Evolutionary conservation across 2,113 vertebrate genomes (phyloP), one percentile per base, ranked within the genome.

Genomic region (Calyptommatus sinebrachiatus): DNA sequence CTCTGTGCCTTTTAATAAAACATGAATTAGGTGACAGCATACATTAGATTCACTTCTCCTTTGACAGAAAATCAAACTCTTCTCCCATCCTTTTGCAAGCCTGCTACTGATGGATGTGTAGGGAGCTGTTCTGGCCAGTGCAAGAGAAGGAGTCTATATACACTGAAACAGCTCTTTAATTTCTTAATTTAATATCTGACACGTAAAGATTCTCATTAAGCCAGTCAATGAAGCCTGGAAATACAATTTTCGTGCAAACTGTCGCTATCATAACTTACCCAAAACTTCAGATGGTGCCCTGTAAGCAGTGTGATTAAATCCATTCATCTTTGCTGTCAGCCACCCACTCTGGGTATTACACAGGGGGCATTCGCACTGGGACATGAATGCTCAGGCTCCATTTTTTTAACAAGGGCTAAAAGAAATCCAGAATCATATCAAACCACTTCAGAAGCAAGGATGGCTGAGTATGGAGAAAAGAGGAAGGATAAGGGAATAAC

Each of bases 191-290:
- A 93, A 94, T 95, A 92, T 91, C 88, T 94, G 91, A 94, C 94
- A 94, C 90, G 90, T 94, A 94, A 94, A 95, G 95, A 93, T 96
- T 94, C 93, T 89, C 94, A 96, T 96, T 96, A 96, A 94, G 95
- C 91, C 84, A 91, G 93, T 95, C 95, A 95, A 96, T 96, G 95
- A 95, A 95, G 94, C 96, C 92, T 94, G 89, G 91, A 93, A 86
- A 93, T 93, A 95, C 95, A 94, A 94, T 96, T 95, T 94, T 94
- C 91, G 91, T 92, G 93, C 94, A 95, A 94, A 95, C 94, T 94
- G 95, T 94, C 93, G 90, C 92, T 92, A 92, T 94, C 92, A 94
- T 94, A 94, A 94, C 93, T 93, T 95, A 94, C 91, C 92, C 31
- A 84, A 91, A 94, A 94, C 93, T 94, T 93, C 91, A 92, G 91